Percentiles rank a stretch among this genome's conserved stretches.
phyloP scores from a whole-genome alignment of 1,140 invertebrate genomes.

The Pararge aegeria region DNA sequence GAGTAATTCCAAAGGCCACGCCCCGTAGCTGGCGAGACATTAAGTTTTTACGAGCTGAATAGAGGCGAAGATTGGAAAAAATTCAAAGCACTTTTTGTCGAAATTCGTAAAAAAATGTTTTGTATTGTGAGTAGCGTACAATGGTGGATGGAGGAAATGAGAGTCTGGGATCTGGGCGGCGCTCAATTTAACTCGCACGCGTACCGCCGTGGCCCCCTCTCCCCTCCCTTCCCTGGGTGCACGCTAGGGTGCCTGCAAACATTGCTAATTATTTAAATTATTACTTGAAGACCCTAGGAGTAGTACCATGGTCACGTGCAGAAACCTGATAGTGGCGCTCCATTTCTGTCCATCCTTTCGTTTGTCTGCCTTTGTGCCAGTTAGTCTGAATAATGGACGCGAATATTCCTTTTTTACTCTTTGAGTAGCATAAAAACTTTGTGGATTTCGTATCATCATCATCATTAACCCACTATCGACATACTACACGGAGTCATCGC shows the following conservation, averaged over 20 bases:
- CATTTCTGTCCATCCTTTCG: too few relatives aligned
- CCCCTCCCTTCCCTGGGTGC: constrained; percentile 20
- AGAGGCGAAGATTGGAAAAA: constrained; percentile 77
- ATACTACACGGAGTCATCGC: too few relatives aligned
- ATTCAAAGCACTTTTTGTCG: constrained; percentile 77
- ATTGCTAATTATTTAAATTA: not conserved
- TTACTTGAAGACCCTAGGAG: too few relatives aligned
- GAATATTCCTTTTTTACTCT: too few relatives aligned
- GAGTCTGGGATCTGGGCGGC: constrained; percentile 60
- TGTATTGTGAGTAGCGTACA: constrained; percentile 76
- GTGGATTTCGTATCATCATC: too few relatives aligned
- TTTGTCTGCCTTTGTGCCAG: too few relatives aligned
- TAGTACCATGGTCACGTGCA: too few relatives aligned
- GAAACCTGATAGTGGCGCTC: too few relatives aligned
- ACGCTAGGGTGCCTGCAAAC: constrained; percentile 22
- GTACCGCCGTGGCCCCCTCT: constrained; percentile 29
- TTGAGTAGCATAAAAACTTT: too few relatives aligned
- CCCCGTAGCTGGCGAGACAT: constrained; percentile 57
- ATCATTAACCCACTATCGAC: too few relatives aligned
- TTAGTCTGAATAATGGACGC: too few relatives aligned
- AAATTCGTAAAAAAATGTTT: constrained; percentile 78
- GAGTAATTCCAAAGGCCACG: constrained; percentile 37
- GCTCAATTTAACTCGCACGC: constrained; percentile 72
- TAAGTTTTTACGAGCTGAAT: constrained; percentile 71
- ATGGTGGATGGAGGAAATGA: constrained; percentile 73